Conservation (phyloP, 2,113 vertebrate genomes). For the Acrocephalus kingi region DNA sequence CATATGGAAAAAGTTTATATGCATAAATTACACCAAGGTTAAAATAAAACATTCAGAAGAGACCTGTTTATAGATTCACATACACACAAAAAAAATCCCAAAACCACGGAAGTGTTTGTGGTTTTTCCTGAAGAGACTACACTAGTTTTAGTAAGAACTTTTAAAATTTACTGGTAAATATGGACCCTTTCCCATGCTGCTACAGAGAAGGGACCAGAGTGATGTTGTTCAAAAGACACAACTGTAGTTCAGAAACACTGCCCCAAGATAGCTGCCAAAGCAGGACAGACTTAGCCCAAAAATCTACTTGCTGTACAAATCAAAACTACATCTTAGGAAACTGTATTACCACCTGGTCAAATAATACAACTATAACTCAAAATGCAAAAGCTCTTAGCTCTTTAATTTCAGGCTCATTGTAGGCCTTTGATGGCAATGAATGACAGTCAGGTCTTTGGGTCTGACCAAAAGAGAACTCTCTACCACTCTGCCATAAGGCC, state of each 20-base stretch:
- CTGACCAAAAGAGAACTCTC: neutral
- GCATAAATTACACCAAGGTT: neutral
- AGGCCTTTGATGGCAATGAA: neutral
- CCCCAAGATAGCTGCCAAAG: neutral
- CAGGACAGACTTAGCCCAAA: neutral
- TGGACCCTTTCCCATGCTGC: neutral
- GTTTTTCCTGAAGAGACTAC: neutral
- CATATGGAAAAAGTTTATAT: neutral
- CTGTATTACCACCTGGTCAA: neutral
- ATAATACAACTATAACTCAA: neutral
- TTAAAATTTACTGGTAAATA: neutral
- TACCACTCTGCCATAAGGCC: neutral
- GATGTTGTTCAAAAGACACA: neutral
- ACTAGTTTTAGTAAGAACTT: neutral
- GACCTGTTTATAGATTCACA: neutral
- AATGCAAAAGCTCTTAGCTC: neutral
- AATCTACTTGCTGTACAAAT: neutral
- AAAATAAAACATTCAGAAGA: neutral
- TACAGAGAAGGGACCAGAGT: neutral
- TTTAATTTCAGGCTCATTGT: neutral
- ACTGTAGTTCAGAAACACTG: neutral
- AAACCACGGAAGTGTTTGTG: fast-evolving
- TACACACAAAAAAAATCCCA: fast-evolving
- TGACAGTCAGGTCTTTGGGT: fast-evolving
- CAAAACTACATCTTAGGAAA: neutral